These are phyloP conservation scores for Lophius americanus DNA, from an alignment of 2,797 vertebrate genomes.

Conservation along the genomic window DNA sequence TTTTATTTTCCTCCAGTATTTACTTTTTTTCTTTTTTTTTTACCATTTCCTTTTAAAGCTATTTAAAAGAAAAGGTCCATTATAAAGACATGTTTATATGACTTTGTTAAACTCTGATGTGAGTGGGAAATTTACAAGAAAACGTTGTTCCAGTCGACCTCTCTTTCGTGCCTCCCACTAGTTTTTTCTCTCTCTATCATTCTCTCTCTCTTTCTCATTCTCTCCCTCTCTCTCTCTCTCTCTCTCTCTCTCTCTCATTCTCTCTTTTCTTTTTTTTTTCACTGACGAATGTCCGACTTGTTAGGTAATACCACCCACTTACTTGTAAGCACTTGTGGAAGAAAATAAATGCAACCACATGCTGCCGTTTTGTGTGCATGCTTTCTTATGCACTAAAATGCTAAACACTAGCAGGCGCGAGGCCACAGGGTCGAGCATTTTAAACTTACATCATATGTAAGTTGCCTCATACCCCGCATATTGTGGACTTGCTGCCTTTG, in stretches of 20 bases:
- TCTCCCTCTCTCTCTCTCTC: background rate
- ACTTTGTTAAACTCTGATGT: slow-evolving; percentile 14
- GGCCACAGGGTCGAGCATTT: slow-evolving; percentile 42
- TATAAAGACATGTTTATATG: slow-evolving; percentile 21
- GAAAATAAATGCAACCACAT: slow-evolving; percentile 75
- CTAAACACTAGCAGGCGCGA: slow-evolving; percentile 37
- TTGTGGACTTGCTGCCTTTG: background rate
- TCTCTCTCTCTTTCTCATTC: slow-evolving; percentile 25
- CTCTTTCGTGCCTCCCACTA: too few relatives aligned
- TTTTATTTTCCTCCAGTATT: background rate
- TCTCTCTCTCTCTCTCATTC: slow-evolving; percentile 26
- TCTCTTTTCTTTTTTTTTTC: slow-evolving; percentile 22
- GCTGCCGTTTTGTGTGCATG: slow-evolving; percentile 35
- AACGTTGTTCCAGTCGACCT: slow-evolving; percentile 11
- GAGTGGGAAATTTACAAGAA: slow-evolving; percentile 15
- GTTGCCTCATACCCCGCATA: background rate
- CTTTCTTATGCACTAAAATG: slow-evolving; percentile 38
- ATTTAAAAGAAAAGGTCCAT: background rate
- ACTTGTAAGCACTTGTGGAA: slow-evolving; percentile 72
- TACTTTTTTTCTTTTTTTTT: background rate
- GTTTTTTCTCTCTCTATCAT: too few relatives aligned
- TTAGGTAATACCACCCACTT: slow-evolving; percentile 78
- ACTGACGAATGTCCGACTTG: slow-evolving; percentile 61
- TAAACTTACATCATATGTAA: slow-evolving; percentile 36
- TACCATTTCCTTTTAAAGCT: background rate